Evolutionary conservation across 2,113 vertebrate species (phyloP).

Genomic region (Mirounga angustirostris): DNA sequence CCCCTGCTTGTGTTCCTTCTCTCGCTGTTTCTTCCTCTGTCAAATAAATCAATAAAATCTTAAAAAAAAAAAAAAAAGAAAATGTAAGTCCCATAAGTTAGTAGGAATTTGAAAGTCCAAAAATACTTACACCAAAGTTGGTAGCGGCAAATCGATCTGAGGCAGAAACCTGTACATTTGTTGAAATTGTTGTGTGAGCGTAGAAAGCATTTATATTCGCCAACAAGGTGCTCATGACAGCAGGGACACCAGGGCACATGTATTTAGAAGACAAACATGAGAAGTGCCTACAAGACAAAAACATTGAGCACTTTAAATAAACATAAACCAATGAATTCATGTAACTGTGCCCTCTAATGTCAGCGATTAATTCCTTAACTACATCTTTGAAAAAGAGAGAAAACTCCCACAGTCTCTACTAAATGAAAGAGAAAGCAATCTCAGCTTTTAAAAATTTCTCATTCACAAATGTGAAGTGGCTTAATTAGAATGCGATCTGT

Average conservation of each 20-base stretch:
- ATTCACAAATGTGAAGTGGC: background rate
- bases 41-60: too few species aligned
- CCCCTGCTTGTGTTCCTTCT: too few species aligned
- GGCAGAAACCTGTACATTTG: conserved; percentile 94
- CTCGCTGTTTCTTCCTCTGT: too few species aligned
- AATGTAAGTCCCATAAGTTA: background rate
- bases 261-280: conserved; percentile 99
- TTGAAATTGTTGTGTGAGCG: conserved; percentile 96
- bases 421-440: background rate
- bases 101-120: background rate
- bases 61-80: too few species aligned
- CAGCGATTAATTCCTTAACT: background rate
- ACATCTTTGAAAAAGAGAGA: background rate
- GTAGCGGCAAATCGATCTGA: conserved; percentile 98
- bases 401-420: too few species aligned
- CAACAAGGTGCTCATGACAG: conserved; percentile 97
- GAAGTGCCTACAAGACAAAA: conserved; percentile 93
- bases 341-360: background rate
- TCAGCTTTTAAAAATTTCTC: background rate
- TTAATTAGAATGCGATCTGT: background rate
- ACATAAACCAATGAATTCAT: background rate
- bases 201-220: conserved; percentile 99
- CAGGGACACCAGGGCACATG: conserved; percentile 98
- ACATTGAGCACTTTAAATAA: background rate
- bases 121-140: conserved; percentile 95